Base-by-base conservation (phyloP, 1,140 invertebrate species). In the Cotesia typhae region DNA sequence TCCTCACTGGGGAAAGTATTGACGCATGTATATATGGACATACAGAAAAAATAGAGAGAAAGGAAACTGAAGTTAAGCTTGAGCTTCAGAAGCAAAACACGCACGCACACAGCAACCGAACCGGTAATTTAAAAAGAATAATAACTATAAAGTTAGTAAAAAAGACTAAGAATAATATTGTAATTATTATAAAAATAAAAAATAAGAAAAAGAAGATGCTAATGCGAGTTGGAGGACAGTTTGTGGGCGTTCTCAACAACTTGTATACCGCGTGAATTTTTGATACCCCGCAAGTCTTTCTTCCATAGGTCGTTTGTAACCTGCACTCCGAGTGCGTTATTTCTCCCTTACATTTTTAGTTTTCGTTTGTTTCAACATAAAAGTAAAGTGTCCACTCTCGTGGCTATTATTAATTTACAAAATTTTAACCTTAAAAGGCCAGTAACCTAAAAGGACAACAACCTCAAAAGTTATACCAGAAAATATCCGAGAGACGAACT, bases 211-310 rank as follows among this genome's bases (percentile, higher is more conserved):
- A 67, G 47, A 53, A 52, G 41, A 47, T 47, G 10, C 10, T 10
- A 47, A 47, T 47, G 41, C 10, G 41, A 47, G 6, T 47, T 47
- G 41, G 10, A 9, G 41, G 41, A 47, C 41, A 47, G 41, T 47
- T 47, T 9, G 41, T 52, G 74, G 79, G 76, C 74, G 77, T 75
- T 61, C 74, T 75, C 72, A 75, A 70, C 79, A 77, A 81, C 81
- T 81, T 80, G 41, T 47, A 81, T 78, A 79, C 67, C 77, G 70
- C 77, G 75, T 83, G 79, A 81, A 83, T 83, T 83, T 82, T 83
- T 83, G 76, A 83, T 83, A 74, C 63, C 67, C 75, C 53, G 53
- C 51, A 67, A 67, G 65, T 47, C 65, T 52, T 67, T 52, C 35
- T 67, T 67, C 4, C 41, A 47, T 47, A 47, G 6, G 6, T 47